A percentile compares a stretch with the other conserved stretches of the same genome.
phyloP scores from a whole-genome alignment of 2,113 vertebrate species.

The Microcebus lehilahytsara region DNA sequence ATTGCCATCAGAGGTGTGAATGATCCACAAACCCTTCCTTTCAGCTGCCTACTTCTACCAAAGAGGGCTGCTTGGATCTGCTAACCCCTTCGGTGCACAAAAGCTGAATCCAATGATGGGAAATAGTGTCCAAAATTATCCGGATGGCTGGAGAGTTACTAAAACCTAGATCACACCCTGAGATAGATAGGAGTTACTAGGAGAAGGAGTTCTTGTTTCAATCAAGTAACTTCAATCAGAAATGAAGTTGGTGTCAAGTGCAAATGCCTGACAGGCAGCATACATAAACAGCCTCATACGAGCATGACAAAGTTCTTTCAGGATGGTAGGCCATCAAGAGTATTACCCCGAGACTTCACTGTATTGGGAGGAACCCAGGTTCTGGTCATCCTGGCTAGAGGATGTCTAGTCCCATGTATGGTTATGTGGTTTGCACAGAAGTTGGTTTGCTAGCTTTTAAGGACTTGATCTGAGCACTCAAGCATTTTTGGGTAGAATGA shows the following conservation, averaged over 20 bases:
- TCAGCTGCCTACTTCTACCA: constrained; percentile 2
- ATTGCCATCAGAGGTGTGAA: constrained; percentile 47
- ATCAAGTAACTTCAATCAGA: not conserved
- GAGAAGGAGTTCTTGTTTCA: not conserved
- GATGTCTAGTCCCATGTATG: not conserved
- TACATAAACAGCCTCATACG: not conserved
- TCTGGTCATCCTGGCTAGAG: not conserved
- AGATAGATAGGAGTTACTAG: not conserved
- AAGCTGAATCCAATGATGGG: not conserved
- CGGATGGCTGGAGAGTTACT: not conserved
- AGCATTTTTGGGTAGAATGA: not conserved
- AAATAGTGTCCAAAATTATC: not conserved
- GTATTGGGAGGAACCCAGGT: not conserved
- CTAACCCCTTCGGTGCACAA: not conserved
- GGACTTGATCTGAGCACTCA: not conserved
- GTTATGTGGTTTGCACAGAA: not conserved
- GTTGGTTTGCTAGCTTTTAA: not conserved
- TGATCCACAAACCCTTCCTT: constrained; percentile 51
- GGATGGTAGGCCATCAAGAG: not conserved
- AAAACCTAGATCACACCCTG: not conserved
- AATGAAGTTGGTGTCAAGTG: not conserved
- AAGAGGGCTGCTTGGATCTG: not conserved
- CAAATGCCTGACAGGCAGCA: not conserved
- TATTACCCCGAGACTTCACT: not conserved
- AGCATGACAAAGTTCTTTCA: not conserved